Evolutionary conservation across 1,140 invertebrate genomes (phyloP), one percentile per base, ranked within the genome.

Genomic region (Calephelis virginiensis): DNA sequence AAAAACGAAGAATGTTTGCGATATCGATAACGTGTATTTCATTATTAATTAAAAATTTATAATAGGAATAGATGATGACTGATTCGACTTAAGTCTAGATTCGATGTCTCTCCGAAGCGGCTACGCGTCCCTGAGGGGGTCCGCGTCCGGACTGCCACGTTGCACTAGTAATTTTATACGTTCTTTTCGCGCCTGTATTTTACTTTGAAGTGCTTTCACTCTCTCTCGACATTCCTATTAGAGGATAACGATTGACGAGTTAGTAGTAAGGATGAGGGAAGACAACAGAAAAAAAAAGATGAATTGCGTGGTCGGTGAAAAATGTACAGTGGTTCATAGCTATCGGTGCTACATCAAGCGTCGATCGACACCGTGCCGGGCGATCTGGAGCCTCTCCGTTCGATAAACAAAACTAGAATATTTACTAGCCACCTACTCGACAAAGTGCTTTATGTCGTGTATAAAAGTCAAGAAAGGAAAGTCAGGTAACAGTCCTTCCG

Each of bases 101-200:
- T 59, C 60, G 70, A 68, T 62, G 76, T 70, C 69, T 66, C 60
- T 46, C 43, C 65, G 62, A 53, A 62, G 66, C 66, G 74, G 70
- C 82, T 93, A 94, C 70, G 93, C 92, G 86, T 94, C 93, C 70
- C 77, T 74, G 63, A 95, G 91, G 69, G 94, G 93, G 73, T 96
- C 95, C 72, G 94, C 92, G 86, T 97, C 96, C 69, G 96, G 96
- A 74, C 93, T 94, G 86, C 96, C 97, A 81, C 96, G 95, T 91
- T 97, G 95, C 83, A 96, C 93, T 78, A 98, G 92, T 67, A 97
- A 92, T 92, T 97, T 97, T 76, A 97, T 96, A 80, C 96, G 95
- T 91, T 98, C 96, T 84, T 95, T 95, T 73, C 96, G 95, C 89
- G 96, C 95, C 78, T 95, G 94, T 78, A 98, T 96, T 93, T 97